Evolutionary conservation across 2,888 invertebrate species (phyloP), one percentile per base, ranked within the genome.

Genomic region (Dendrolimus pini): DNA sequence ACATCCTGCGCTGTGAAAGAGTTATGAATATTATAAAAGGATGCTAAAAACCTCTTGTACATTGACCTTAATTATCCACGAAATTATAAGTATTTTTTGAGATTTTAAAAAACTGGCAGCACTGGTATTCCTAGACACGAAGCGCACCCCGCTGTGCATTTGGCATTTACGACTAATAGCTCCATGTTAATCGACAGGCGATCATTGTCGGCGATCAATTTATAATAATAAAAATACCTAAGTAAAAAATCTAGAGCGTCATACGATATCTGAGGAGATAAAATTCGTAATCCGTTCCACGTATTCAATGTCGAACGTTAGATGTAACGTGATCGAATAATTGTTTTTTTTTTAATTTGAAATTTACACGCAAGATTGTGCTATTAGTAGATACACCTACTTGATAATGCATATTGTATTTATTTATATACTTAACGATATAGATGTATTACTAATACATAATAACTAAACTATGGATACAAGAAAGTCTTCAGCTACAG

Each of bases 121-220:
- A 9, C 47, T 47, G 12, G 3, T 47, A 47, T 10, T 47, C 9
- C 47, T 10, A 47, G 47, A 47, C 59, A 59, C 61, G 60, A 60
- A 59, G 61, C 61, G 63, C 62, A 74, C 65, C 82, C 82, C 69
- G 81, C 78, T 68, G 82, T 54, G 77, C 66, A 64, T 64, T 70
- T 74, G 76, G 74, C 77, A 71, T 77, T 77, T 72, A 74, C 77
- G 68, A 73, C 77, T 80, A 78, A 80, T 80, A 74, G 70, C 71
- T 67, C 71, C 70, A 77, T 71, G 75, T 73, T 78, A 79, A 80
- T 82, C 77, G 80, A 80, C 74, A 74, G 66, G 60, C 72, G 75
- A 80, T 78, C 76, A 72, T 74, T 75, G 75, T 74, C 74, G 75
- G 74, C 72, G 69, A 73, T 72, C 72, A 70, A 70, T 67, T 69